A percentile compares a stretch with the other conserved stretches of the same genome.
phyloP scores from a whole-genome alignment of 2,113 vertebrate species.

The Eurypyga helias region DNA sequence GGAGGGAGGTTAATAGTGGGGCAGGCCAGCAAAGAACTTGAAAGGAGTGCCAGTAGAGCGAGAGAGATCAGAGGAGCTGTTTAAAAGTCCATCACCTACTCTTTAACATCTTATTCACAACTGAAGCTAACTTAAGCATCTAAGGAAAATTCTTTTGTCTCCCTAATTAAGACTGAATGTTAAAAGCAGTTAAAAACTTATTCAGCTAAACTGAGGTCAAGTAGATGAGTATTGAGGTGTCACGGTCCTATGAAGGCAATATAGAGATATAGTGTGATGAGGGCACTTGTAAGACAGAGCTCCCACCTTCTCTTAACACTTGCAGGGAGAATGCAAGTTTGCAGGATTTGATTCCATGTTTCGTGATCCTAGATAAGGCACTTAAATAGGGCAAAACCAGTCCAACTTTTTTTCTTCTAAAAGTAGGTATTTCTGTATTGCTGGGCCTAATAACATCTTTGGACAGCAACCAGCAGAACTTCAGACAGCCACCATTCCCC shows the following conservation, averaged over 20 bases:
- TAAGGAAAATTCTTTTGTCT: slow-evolving; percentile 16
- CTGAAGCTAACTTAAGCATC: neutral
- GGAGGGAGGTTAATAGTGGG: slow-evolving; percentile 50
- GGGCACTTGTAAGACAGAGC: neutral
- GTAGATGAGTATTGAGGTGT: neutral
- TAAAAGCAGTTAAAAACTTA: slow-evolving; percentile 1
- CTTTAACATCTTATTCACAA: neutral
- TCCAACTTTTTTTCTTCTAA: neutral
- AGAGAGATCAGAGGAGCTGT: slow-evolving; percentile 13
- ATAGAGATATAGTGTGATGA: neutral
- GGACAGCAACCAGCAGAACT: neutral
- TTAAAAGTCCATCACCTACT: slow-evolving; percentile 36
- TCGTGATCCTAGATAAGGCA: neutral
- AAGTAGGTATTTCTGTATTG: neutral
- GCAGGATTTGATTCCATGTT: neutral
- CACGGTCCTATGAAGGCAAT: neutral
- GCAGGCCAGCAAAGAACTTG: slow-evolving; percentile 17
- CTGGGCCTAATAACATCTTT: neutral
- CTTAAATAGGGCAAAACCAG: neutral
- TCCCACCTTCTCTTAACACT: neutral
- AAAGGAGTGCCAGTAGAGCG: neutral
- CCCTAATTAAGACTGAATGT: slow-evolving; percentile 34
- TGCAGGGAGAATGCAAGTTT: neutral
- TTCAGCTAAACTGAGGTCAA: neutral
- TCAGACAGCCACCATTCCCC: neutral